A percentile compares a stretch with the other conserved stretches of the same genome.
These are phyloP conservation scores for Rostratula benghalensis DNA, from an alignment of 2,113 vertebrate genomes.

Conservation along the genomic window DNA sequence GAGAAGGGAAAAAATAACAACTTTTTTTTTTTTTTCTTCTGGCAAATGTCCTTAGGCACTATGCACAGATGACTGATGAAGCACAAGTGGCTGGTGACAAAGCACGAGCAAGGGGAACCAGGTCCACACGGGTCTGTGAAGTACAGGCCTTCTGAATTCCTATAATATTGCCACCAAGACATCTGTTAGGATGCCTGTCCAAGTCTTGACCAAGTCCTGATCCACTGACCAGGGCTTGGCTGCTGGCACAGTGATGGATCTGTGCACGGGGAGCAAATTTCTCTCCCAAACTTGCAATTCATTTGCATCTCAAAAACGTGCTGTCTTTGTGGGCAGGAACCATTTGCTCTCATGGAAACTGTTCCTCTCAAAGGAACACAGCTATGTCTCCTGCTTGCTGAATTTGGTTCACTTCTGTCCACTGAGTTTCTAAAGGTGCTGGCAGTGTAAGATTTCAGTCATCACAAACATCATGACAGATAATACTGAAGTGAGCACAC, in stretches of 20 bases:
- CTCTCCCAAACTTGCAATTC: neutral
- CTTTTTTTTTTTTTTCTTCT: neutral
- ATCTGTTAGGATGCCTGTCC: neutral
- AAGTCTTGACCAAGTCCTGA: neutral
- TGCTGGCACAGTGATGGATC: neutral
- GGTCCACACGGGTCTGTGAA: neutral
- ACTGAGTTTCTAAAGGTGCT: neutral
- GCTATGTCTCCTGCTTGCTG: neutral
- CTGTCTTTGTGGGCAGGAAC: neutral
- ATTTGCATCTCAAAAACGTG: neutral
- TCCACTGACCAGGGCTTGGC: neutral
- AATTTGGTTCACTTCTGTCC: neutral
- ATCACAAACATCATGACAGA: neutral
- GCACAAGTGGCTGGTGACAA: neutral
- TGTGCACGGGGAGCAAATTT: neutral
- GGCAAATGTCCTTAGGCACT: neutral
- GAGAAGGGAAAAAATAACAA: neutral
- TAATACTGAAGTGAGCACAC: neutral
- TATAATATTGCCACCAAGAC: neutral
- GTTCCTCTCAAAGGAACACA: neutral
- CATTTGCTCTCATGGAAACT: neutral
- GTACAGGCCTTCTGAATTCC: neutral
- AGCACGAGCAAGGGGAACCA: neutral
- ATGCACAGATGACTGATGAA: neutral
- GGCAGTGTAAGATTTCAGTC: neutral